Evolutionary conservation across 1,140 invertebrate species (phyloP).

Genomic region (Atta colombica): DNA sequence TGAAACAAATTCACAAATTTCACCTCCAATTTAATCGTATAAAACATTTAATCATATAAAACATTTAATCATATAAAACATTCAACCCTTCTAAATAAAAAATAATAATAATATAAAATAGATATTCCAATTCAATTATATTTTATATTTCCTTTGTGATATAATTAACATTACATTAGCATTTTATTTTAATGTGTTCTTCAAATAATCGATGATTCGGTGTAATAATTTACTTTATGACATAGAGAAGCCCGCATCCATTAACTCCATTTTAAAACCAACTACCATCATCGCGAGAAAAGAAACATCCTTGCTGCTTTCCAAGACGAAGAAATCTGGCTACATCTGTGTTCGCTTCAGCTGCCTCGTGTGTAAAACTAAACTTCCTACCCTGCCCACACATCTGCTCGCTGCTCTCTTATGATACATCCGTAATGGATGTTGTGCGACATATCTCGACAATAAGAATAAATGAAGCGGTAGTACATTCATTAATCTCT

Average conservation of each 20-base stretch:
- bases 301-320: slow-evolving; percentile 56
- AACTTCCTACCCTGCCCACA: slow-evolving; percentile 72
- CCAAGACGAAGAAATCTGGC: slow-evolving; percentile 48
- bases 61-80: too few relatives aligned
- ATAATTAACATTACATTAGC: too few relatives aligned
- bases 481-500: not conserved
- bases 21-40: too few relatives aligned
- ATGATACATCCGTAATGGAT: not conserved
- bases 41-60: too few relatives aligned
- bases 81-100: too few relatives aligned
- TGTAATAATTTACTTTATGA: not conserved
- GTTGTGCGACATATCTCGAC: not conserved
- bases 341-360: slow-evolving; percentile 55
- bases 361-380: slow-evolving; percentile 74
- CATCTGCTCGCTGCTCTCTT: slow-evolving; percentile 67
- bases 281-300: slow-evolving; percentile 5
- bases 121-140: too few relatives aligned
- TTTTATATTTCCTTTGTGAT: not conserved
- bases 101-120: too few relatives aligned
- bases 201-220: not conserved
- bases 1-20: too few relatives aligned
- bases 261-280: slow-evolving; percentile 60
- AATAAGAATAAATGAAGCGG: not conserved
- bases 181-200: not conserved
- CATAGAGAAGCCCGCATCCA: not conserved